Evolutionary conservation across 2,797 vertebrate genomes (phyloP).

Genomic region (Bufotes viridis): DNA sequence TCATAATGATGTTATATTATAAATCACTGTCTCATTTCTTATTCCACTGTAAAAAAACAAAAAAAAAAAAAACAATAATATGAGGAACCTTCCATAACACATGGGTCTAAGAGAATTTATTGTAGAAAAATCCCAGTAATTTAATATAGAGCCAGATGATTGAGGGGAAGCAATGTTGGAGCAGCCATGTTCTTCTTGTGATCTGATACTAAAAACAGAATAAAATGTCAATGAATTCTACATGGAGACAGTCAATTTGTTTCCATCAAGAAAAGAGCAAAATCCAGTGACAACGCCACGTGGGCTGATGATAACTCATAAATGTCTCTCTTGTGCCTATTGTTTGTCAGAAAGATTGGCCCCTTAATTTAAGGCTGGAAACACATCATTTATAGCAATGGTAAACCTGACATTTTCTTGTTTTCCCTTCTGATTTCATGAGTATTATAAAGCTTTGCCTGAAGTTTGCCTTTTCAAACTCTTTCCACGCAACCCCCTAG

Average conservation of each 20-base stretch:
- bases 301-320: neutral
- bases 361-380: constrained; percentile 1
- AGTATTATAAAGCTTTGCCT: neutral
- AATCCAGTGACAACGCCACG: constrained; percentile 23
- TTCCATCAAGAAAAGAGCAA: constrained; percentile 36
- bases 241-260: constrained; percentile 30
- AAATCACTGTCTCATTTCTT: neutral
- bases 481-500: neutral
- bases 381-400: neutral
- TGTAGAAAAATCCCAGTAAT: neutral
- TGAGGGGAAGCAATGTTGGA: neutral
- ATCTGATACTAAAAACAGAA: constrained; percentile 19
- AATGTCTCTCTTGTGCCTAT: constrained; percentile 17
- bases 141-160: neutral
- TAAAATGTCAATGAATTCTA: constrained; percentile 59
- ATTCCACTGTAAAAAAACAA: neutral
- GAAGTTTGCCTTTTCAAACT: neutral
- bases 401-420: constrained; percentile 30
- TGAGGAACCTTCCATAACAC: neutral
- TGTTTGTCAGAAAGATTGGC: neutral
- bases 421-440: constrained; percentile 9
- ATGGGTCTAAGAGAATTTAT: neutral
- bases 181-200: neutral
- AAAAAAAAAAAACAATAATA: neutral
- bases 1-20: neutral